Base-by-base conservation (phyloP, 2,888 invertebrate genomes). In the Polydrusus pterygomalis region DNA sequence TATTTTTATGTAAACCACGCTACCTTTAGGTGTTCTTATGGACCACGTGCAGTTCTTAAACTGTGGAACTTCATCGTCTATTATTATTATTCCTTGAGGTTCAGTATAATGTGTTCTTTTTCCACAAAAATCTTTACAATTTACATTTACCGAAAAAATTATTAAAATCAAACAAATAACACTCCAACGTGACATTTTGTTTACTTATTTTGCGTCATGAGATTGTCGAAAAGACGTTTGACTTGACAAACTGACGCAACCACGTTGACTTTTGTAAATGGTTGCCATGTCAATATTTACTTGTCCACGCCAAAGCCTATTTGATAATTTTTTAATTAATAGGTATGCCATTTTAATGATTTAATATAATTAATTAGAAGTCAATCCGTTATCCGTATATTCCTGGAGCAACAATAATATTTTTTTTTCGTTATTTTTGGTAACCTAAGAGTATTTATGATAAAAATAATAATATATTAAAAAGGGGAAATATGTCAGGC, bases 41-140 rank as follows among this genome's bases (percentile, higher is more conserved):
- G 54, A 18, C 71, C 77, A 77, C 25, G 70, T 63, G 20, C 77
- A 74, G 20, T 74, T 77, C n/a, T 30, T 17, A 25, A 62, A 15
- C 5, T 10, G 11, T 0, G 18, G 13, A 2, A 13, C n/a, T 67
- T 70, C 69, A 15, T 40, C 38, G 43, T 54, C 54, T 17, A 70
- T 75, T 40, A 25, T 47, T 34, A 76, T 72, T 15, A 38, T 51
- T 20, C 72, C 73, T 70, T 64, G 69, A n/a, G 73, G 72, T 25
- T 49, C 58, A 11, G 17, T 18, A 13, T 58, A 64, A 40, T 25
- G 15, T n/a, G 15, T 47, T 25, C 10, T 34, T 17, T 51, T 49
- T 38, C 77, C 73, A 43, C 77, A 77, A 49, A 73, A 73, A 11
- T 47, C 47, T n/a, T 7, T 51, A 54, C 63, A 9, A 49, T 74